These are phyloP conservation scores for Branchipolynoe longqiensis DNA, from an alignment of 2,888 invertebrate genomes.

Conservation along the genomic window DNA sequence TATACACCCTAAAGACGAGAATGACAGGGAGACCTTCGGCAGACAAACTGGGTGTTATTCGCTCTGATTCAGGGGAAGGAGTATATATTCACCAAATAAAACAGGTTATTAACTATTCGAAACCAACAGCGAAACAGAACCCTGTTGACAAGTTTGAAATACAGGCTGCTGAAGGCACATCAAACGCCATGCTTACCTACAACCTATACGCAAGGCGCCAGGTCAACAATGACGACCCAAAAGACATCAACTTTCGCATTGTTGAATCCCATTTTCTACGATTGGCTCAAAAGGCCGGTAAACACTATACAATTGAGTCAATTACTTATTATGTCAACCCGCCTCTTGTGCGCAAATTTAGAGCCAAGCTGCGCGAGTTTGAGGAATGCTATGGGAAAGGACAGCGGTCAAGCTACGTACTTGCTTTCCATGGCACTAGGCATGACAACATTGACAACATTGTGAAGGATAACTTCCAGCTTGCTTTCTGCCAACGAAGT, in stretches of 20 bases:
- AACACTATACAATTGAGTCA: constrained; percentile 19
- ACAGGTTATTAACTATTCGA: neutral
- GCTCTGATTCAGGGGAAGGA: neutral
- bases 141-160: too few relatives aligned
- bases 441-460: constrained; percentile 57
- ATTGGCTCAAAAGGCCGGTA: neutral
- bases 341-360: constrained; percentile 54
- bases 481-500: neutral
- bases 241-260: constrained; percentile 59
- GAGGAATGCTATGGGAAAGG: constrained; percentile 45
- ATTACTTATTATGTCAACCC: constrained; percentile 63
- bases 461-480: neutral
- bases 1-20: neutral
- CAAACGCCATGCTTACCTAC: neutral
- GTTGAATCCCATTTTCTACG: constrained; percentile 64
- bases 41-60: neutral
- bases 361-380: constrained; percentile 30
- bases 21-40: neutral
- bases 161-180: neutral
- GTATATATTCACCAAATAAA: neutral
- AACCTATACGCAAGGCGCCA: constrained; percentile 16
- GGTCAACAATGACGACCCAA: constrained; percentile 7
- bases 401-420: constrained; percentile 13
- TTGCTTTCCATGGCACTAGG: constrained; percentile 65
- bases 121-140: neutral